Percentiles rank a stretch among this genome's conserved stretches.
Conservation (phyloP, 1,140 invertebrate species). For the Brachionus rotundiformis region DNA sequence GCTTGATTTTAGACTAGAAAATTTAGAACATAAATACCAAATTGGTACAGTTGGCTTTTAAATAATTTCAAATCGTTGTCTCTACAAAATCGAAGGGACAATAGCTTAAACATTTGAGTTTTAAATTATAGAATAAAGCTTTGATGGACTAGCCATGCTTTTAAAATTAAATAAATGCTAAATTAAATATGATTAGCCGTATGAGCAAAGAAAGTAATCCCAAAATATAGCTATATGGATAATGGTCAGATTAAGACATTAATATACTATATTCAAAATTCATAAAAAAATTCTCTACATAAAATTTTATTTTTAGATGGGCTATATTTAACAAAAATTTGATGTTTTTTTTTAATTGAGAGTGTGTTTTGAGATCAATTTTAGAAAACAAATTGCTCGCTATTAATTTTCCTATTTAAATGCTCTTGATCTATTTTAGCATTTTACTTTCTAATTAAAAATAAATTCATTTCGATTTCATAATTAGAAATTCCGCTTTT, state of each 20-base stretch:
- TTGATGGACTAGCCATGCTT: neutral
- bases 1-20: neutral
- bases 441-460: neutral
- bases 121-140: neutral
- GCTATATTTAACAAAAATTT: neutral
- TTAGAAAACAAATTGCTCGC: neutral
- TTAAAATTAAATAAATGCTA: neutral
- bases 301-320: too few species aligned
- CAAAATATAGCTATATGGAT: neutral
- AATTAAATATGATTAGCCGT: constrained; percentile 1
- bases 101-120: neutral
- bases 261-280: too few species aligned
- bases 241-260: neutral
- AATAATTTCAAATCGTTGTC: neutral
- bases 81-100: neutral
- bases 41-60: neutral
- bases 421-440: neutral
- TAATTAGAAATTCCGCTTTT: neutral
- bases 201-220: neutral
- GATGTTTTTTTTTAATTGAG: neutral
- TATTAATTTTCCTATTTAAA: neutral
- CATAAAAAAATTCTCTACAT: neutral
- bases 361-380: neutral
- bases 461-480: neutral
- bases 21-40: neutral